Evolutionary conservation across 2,797 vertebrate species (phyloP).

Genomic region (Dendrocincla tyrannina): DNA sequence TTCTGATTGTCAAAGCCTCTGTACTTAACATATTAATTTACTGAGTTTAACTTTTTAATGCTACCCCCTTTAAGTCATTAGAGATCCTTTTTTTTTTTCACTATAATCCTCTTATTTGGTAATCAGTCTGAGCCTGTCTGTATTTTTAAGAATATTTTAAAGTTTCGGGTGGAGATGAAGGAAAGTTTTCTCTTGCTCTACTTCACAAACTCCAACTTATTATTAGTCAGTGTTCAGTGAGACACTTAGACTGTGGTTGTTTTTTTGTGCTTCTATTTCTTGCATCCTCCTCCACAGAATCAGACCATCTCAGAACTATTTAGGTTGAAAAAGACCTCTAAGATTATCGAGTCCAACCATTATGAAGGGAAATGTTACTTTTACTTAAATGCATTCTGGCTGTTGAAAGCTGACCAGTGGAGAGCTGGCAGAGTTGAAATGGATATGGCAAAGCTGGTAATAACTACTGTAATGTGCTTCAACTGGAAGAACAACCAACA

Average conservation of each 20-base stretch:
- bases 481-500: background rate
- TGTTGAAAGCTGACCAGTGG: background rate
- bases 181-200: slow-evolving; percentile 44
- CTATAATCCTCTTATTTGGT: slow-evolving; percentile 65
- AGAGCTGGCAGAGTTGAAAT: background rate
- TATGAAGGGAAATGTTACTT: background rate
- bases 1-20: slow-evolving; percentile 22
- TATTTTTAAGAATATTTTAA: background rate
- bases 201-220: slow-evolving; percentile 19
- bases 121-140: slow-evolving; percentile 50
- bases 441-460: background rate
- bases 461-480: background rate
- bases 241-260: background rate
- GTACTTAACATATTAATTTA: slow-evolving; percentile 54
- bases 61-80: slow-evolving; percentile 41
- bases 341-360: background rate
- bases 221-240: background rate
- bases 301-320: background rate
- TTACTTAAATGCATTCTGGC: background rate
- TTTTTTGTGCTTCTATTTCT: background rate
- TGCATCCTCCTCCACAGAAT: background rate
- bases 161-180: slow-evolving; percentile 30
- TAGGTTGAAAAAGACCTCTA: background rate
- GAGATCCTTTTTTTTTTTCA: background rate
- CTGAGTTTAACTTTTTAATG: slow-evolving; percentile 53